These are phyloP conservation scores for Neosalanx taihuensis DNA, from an alignment of 2,797 vertebrate species.

Conservation along the genomic window DNA sequence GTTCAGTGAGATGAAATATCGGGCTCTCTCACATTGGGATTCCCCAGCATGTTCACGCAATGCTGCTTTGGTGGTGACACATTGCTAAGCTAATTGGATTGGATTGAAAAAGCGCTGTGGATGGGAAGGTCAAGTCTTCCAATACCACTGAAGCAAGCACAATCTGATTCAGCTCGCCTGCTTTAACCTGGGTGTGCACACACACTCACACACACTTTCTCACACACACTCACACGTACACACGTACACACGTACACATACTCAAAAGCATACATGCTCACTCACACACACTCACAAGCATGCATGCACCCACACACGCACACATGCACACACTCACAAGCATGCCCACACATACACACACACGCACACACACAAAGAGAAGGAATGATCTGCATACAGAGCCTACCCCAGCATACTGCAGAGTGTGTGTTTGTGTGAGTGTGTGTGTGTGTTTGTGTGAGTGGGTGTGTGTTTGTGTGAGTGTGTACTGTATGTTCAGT, in stretches of 20 bases:
- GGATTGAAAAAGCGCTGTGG: constrained; percentile 28
- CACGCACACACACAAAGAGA: background rate
- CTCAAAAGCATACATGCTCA: background rate
- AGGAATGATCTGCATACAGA: background rate
- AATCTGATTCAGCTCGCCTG: constrained; percentile 27
- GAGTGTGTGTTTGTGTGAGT: background rate
- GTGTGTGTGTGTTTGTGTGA: background rate
- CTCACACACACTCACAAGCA: background rate
- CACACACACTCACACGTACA: background rate
- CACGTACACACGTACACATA: background rate
- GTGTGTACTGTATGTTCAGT: background rate
- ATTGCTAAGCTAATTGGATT: constrained; percentile 42
- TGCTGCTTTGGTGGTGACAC: constrained; percentile 29
- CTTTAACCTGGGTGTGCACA: constrained; percentile 18
- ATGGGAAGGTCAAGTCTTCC: constrained; percentile 36
- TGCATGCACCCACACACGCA: too few relatives aligned
- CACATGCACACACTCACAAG: too few relatives aligned
- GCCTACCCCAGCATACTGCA: background rate
- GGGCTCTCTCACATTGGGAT: constrained; percentile 6
- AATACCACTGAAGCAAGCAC: constrained; percentile 41
- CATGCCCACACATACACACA: too few relatives aligned
- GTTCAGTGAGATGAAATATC: constrained; percentile 11
- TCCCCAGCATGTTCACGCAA: constrained; percentile 9
- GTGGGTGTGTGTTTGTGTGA: background rate
- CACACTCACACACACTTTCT: background rate